phyloP scores from a whole-genome alignment of 2,888 invertebrate genomes.

The Acleris laterana region DNA sequence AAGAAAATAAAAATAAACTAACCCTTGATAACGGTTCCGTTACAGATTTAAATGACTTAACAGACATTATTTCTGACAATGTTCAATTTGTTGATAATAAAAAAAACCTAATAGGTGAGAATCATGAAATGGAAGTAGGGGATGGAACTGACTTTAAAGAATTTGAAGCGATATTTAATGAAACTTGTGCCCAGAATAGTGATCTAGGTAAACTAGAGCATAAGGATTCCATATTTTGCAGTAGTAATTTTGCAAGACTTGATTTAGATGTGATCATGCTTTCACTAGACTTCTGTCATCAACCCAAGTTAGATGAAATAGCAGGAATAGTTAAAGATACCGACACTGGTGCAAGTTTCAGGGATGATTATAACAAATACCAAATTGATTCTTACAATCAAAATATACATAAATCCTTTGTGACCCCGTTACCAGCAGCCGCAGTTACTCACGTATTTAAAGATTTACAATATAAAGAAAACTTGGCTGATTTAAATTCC shows the following conservation, averaged over 20 bases:
- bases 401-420: no score
- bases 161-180: constrained; percentile 1
- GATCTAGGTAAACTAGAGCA: no score
- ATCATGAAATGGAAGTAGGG: background rate
- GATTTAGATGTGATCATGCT: no score
- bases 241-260: no score
- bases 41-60: constrained; percentile 13
- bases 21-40: background rate
- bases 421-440: no score
- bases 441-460: background rate
- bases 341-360: no score
- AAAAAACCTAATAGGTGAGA: background rate
- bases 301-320: background rate
- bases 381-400: no score
- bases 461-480: background rate
- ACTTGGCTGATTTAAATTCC: background rate
- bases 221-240: no score
- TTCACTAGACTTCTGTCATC: no score
- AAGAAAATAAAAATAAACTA: background rate
- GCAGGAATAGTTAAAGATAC: background rate
- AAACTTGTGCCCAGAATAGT: background rate
- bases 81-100: no score
- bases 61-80: constrained; percentile 2
- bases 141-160: background rate
- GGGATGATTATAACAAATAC: no score